phyloP scores from a whole-genome alignment of 2,113 vertebrate genomes.

The Acrocephalus kingi region DNA sequence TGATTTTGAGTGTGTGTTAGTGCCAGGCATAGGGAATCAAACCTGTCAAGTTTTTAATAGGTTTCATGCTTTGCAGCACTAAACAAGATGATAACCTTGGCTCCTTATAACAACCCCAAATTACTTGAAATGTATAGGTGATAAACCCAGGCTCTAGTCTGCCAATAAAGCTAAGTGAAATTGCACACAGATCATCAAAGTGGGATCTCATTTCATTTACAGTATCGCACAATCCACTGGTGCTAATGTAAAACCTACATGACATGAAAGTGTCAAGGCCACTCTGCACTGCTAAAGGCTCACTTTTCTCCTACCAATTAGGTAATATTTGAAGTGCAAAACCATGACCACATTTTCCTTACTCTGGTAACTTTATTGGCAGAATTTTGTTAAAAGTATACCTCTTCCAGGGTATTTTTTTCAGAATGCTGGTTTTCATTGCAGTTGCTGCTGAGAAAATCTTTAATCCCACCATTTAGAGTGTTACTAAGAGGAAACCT shows the following conservation, averaged over 20 bases:
- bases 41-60: constrained; percentile 73
- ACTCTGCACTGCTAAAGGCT: constrained; percentile 65
- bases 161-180: constrained; percentile 72
- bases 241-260: constrained; percentile 72
- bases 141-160: constrained; percentile 63
- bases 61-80: constrained; percentile 66
- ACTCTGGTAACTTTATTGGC: constrained; percentile 34
- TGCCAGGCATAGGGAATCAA: constrained; percentile 44
- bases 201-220: constrained; percentile 77
- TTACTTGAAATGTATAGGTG: constrained; percentile 72
- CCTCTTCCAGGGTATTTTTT: neutral
- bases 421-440: constrained; percentile 24
- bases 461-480: constrained; percentile 20
- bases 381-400: constrained; percentile 19
- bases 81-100: constrained; percentile 69
- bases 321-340: constrained; percentile 54
- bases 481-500: neutral
- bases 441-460: neutral
- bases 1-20: constrained; percentile 43
- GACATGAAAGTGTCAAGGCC: constrained; percentile 68
- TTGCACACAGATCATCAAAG: constrained; percentile 67
- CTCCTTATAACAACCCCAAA: constrained; percentile 68
- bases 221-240: constrained; percentile 64
- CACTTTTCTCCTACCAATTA: constrained; percentile 70
- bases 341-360: constrained; percentile 36